A percentile compares a stretch with the other conserved stretches of the same genome.
These are phyloP conservation scores for Neotoma lepida DNA, from an alignment of 2,113 vertebrate genomes.

Conservation along the genomic window DNA sequence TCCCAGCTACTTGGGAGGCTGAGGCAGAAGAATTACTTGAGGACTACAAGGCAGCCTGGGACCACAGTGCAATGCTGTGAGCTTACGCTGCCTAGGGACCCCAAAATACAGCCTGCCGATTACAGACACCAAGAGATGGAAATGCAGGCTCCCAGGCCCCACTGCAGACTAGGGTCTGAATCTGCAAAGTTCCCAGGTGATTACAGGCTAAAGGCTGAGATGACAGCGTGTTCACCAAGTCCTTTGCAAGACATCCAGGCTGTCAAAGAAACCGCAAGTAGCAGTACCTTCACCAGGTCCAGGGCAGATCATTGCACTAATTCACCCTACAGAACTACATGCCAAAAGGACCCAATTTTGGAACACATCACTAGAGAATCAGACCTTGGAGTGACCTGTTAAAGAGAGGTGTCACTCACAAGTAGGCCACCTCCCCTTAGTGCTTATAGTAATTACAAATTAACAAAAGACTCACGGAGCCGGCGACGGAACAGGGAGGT, in stretches of 20 bases:
- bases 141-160: neutral
- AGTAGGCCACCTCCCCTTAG: slow-evolving; percentile 73
- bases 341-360: slow-evolving; percentile 49
- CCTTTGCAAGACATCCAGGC: neutral
- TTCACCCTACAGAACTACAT: neutral
- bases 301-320: neutral
- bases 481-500: neutral
- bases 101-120: neutral
- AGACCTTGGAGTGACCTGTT: slow-evolving; percentile 67
- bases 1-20: neutral
- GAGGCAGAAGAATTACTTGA: neutral
- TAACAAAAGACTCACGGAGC: slow-evolving; percentile 15
- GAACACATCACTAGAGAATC: slow-evolving; percentile 60
- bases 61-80: neutral
- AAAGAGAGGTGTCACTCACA: slow-evolving; percentile 61
- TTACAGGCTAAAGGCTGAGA: neutral
- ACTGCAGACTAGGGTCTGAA: neutral
- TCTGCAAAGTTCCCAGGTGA: neutral
- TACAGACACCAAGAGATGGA: neutral
- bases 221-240: neutral
- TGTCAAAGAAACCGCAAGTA: neutral
- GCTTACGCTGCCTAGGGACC: neutral
- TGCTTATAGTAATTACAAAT: slow-evolving; percentile 73
- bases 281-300: neutral
- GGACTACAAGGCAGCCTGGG: neutral